Conservation (phyloP, 2,797 vertebrate genomes). For the Amazonetta brasiliensis region DNA sequence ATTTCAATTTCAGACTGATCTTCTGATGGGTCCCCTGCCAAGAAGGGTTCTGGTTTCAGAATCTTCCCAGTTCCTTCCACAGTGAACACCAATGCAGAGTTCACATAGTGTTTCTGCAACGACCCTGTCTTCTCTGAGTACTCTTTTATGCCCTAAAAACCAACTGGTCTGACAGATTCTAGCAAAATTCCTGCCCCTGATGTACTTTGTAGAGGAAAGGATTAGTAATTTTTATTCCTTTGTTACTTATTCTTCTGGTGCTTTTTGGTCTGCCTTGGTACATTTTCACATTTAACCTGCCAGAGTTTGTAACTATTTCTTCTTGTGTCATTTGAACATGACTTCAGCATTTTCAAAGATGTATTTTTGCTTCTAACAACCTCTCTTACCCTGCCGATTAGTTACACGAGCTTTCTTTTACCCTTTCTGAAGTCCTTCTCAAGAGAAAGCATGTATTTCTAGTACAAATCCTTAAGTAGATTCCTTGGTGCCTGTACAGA, state of each 20-base stretch:
- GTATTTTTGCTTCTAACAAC: constrained; percentile 22
- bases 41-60: constrained; percentile 21
- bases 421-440: constrained; percentile 4
- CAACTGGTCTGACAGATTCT: neutral
- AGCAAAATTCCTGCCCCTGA: neutral
- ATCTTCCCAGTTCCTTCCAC: constrained; percentile 15
- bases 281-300: constrained; percentile 43
- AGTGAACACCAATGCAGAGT: neutral
- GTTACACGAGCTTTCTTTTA: neutral
- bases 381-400: constrained; percentile 3
- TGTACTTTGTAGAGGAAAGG: constrained; percentile 18
- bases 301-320: constrained; percentile 5
- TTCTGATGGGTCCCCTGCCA: neutral
- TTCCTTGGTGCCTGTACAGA: neutral
- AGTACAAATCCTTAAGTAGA: neutral
- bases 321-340: constrained; percentile 6
- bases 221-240: constrained; percentile 39
- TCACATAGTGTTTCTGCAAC: neutral
- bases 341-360: constrained; percentile 29
- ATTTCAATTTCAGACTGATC: constrained; percentile 40
- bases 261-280: neutral
- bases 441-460: neutral
- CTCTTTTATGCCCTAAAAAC: constrained; percentile 2
- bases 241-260: constrained; percentile 13
- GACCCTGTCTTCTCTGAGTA: constrained; percentile 13